Conservation (phyloP, 2,113 vertebrate genomes). For the Caloenas nicobarica region DNA sequence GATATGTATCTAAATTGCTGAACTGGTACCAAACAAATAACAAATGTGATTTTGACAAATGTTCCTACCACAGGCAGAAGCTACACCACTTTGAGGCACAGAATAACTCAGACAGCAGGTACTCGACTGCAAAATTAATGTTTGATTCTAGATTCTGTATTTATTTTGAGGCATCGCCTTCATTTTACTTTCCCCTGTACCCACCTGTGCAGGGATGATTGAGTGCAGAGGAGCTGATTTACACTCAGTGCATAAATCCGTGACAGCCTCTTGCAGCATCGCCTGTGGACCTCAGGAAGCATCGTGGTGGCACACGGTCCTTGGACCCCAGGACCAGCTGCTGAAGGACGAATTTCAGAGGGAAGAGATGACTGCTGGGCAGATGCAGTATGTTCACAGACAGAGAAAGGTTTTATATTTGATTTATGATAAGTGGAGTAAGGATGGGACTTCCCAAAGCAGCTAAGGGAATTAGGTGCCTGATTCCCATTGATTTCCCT, state of each 20-base stretch:
- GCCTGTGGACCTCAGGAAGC: neutral
- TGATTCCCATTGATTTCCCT: slow-evolving; percentile 63
- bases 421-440: slow-evolving; percentile 59
- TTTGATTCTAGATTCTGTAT: neutral
- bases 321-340: neutral
- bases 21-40: neutral
- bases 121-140: neutral
- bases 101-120: neutral
- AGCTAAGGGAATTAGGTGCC: slow-evolving; percentile 67
- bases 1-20: slow-evolving; percentile 19
- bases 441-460: slow-evolving; percentile 46
- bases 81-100: neutral
- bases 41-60: slow-evolving; percentile 31
- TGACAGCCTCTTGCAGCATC: neutral
- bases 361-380: neutral
- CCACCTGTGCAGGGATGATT: fast-evolving
- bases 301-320: fast-evolving
- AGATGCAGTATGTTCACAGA: neutral
- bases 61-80: neutral
- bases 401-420: slow-evolving; percentile 20
- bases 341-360: neutral
- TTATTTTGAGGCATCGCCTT: neutral
- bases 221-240: neutral
- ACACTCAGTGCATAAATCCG: fast-evolving
- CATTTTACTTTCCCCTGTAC: neutral